Evolutionary conservation across 2,888 invertebrate species (phyloP).

Genomic region (Heterodera filipjevi): DNA sequence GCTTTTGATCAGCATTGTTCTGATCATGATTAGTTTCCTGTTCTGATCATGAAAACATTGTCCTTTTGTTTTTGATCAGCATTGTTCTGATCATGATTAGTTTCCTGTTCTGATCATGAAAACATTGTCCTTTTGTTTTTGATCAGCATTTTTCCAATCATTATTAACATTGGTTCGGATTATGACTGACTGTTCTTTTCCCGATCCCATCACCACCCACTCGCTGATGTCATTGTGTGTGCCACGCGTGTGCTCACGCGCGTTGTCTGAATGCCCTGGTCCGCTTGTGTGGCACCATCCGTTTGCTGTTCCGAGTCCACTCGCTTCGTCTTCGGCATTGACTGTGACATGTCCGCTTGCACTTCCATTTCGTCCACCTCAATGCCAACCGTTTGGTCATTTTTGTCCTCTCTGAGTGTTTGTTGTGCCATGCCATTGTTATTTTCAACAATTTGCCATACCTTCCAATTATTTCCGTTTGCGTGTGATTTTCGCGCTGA

Average conservation of each 20-base stretch:
- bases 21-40: too few relatives aligned
- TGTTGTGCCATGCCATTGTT: neutral
- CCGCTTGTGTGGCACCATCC: slow-evolving; percentile 7
- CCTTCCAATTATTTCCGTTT: slow-evolving; percentile 33
- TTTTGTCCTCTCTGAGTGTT: slow-evolving; percentile 53
- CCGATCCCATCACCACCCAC: slow-evolving; percentile 33
- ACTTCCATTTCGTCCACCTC: slow-evolving; percentile 39
- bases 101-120: too few relatives aligned
- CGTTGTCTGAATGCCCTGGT: slow-evolving; percentile 50
- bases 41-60: too few relatives aligned
- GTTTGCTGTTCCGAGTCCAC: slow-evolving; percentile 22
- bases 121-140: too few relatives aligned
- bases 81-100: too few relatives aligned
- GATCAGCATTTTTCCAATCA: too few relatives aligned
- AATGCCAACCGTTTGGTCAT: slow-evolving; percentile 53
- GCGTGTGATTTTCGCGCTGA: slow-evolving; percentile 30
- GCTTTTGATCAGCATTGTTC: too few relatives aligned
- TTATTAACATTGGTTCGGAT: too few relatives aligned
- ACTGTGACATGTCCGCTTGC: slow-evolving; percentile 40
- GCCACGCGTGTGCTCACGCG: slow-evolving; percentile 45
- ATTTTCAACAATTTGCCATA: slow-evolving; percentile 38
- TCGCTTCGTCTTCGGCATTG: neutral
- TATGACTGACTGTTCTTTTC: neutral
- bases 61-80: too few relatives aligned
- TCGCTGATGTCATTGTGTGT: slow-evolving; percentile 45